Evolutionary conservation across 2,888 invertebrate genomes (phyloP).

Genomic region (Halictus ligatus): DNA sequence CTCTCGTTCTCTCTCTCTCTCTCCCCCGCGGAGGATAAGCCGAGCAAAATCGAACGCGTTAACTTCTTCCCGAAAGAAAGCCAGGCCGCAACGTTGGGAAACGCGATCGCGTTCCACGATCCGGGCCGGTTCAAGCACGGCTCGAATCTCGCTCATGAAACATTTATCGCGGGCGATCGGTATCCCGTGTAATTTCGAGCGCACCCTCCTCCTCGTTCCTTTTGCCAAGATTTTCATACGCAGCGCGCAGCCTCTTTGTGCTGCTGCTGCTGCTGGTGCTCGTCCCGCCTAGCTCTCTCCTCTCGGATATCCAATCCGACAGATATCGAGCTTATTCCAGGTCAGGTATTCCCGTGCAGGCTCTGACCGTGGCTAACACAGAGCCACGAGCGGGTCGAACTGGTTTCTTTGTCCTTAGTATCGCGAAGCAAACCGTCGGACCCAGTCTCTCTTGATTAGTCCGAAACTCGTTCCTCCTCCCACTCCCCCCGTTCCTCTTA

Average conservation of each 20-base stretch:
- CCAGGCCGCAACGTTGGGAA: neutral
- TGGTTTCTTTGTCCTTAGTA: constrained; percentile 11
- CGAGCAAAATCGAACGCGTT: neutral
- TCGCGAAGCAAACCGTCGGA: neutral
- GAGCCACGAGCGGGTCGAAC: neutral
- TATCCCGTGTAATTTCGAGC: neutral
- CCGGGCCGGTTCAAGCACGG: neutral
- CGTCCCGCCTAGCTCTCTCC: neutral
- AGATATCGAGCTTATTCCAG: constrained; percentile 24
- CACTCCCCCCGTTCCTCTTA: neutral
- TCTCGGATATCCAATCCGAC: neutral
- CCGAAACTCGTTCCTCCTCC: neutral
- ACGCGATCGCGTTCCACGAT: constrained; percentile 2
- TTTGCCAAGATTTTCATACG: neutral
- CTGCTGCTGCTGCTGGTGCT: neutral
- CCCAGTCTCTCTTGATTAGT: constrained; percentile 12
- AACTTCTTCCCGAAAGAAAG: neutral
- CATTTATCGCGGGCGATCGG: neutral
- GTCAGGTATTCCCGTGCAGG: constrained; percentile 1
- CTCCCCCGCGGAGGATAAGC: neutral
- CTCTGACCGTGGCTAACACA: constrained; percentile 5
- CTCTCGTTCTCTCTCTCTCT: neutral
- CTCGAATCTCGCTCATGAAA: neutral
- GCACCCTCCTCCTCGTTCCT: constrained; percentile 12
- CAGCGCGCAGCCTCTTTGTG: constrained; percentile 6